Percentiles rank a stretch among this genome's conserved stretches.
phyloP scores from a whole-genome alignment of 2,797 vertebrate genomes.

The Takifugu rubripes region DNA sequence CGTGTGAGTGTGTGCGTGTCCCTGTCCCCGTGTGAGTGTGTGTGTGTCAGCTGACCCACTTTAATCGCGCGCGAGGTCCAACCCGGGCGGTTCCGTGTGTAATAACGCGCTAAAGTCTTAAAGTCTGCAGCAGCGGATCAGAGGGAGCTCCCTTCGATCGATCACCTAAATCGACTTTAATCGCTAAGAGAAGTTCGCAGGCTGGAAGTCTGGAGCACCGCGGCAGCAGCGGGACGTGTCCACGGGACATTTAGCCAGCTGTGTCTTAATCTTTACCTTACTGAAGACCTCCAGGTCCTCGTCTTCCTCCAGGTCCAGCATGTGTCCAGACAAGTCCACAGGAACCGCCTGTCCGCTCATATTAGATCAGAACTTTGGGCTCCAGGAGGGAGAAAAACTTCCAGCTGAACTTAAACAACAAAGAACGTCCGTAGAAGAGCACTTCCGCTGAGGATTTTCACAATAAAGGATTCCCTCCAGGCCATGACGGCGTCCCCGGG shows the following conservation, averaged over 20 bases:
- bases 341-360: constrained; percentile 63
- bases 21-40: too few species aligned
- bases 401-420: constrained; percentile 19
- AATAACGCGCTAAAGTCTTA: too few species aligned
- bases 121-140: too few species aligned
- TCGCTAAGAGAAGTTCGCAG: not conserved
- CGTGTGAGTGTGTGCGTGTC: too few species aligned
- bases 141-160: too few species aligned
- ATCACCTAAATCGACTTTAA: too few species aligned
- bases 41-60: too few species aligned
- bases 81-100: too few species aligned
- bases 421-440: rapidly evolving
- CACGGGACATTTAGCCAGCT: not conserved
- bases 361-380: too few species aligned
- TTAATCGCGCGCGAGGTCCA: too few species aligned
- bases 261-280: constrained; percentile 76
- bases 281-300: constrained; percentile 95
- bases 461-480: constrained; percentile 27
- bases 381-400: too few species aligned
- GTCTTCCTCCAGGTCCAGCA: constrained; percentile 86
- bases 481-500: too few species aligned
- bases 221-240: not conserved
- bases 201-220: constrained; percentile 16
- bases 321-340: constrained; percentile 63
- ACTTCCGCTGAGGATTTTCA: not conserved